These are phyloP conservation scores for Myoxocephalus aenaeus DNA, from an alignment of 2,797 vertebrate species.

Conservation along the genomic window DNA sequence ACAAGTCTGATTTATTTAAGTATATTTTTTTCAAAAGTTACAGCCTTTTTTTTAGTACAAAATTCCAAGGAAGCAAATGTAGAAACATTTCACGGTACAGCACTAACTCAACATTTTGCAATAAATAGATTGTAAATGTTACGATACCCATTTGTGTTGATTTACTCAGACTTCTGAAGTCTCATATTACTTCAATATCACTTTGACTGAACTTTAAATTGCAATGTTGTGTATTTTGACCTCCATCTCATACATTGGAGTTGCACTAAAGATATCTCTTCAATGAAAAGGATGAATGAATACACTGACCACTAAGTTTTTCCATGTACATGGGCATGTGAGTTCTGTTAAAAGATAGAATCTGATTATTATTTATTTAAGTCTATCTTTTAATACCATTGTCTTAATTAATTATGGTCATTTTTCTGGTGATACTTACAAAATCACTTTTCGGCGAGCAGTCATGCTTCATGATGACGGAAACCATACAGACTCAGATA, in stretches of 20 bases:
- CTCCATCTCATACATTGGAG: neutral
- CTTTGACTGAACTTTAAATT: slow-evolving; percentile 12
- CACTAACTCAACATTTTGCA: neutral
- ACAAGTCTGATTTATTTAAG: neutral
- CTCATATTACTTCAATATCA: neutral
- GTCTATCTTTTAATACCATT: neutral
- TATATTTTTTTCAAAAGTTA: neutral
- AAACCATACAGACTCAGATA: slow-evolving; percentile 33
- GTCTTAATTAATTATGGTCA: neutral
- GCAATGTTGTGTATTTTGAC: neutral
- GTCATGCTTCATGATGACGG: neutral
- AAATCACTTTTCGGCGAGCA: neutral
- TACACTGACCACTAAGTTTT: neutral
- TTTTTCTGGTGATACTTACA: neutral
- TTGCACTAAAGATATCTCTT: neutral
- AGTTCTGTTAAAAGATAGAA: neutral
- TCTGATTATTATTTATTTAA: neutral
- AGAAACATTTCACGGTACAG: neutral
- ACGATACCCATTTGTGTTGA: neutral
- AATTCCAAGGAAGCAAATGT: neutral
- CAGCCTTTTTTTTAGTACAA: neutral
- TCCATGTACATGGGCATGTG: neutral
- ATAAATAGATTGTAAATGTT: neutral
- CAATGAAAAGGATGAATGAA: neutral
- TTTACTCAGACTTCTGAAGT: neutral